Conservation (phyloP, 2,888 invertebrate genomes). For the Calliphora vomitoria region DNA sequence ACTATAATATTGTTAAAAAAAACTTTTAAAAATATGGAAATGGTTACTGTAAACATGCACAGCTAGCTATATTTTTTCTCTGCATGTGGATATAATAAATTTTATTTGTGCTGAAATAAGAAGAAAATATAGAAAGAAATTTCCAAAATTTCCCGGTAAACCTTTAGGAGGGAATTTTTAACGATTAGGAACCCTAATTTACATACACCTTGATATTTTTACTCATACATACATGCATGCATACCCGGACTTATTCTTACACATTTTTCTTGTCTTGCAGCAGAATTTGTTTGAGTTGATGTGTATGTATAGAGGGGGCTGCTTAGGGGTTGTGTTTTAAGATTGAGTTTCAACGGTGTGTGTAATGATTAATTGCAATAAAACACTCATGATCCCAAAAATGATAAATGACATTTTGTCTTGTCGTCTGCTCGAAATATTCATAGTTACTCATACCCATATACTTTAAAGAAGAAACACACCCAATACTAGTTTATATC, state of each 20-base stretch:
- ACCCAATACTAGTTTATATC: not conserved
- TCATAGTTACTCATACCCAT: constrained; percentile 44
- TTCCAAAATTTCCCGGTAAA: too few relatives aligned
- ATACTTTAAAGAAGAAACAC: not conserved
- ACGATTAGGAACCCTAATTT: too few relatives aligned
- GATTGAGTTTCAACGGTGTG: constrained; percentile 74
- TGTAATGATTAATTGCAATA: constrained; percentile 83
- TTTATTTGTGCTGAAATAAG: too few relatives aligned
- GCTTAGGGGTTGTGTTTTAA: constrained; percentile 12
- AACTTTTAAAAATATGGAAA: too few relatives aligned
- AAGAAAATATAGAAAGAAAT: too few relatives aligned
- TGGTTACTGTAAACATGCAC: too few relatives aligned
- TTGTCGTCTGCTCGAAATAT: constrained; percentile 67
- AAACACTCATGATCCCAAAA: constrained; percentile 82
- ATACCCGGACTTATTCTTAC: constrained; percentile 5
- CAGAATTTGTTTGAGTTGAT: constrained; percentile 29
- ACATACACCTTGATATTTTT: not conserved
- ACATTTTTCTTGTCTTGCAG: constrained; percentile 58
- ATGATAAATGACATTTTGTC: constrained; percentile 82
- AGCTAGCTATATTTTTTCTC: too few relatives aligned
- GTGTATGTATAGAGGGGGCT: constrained; percentile 14
- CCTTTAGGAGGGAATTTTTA: too few relatives aligned
- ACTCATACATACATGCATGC: not conserved
- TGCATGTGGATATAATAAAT: too few relatives aligned
- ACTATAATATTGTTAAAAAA: too few relatives aligned